Base-by-base conservation (phyloP, 2,797 vertebrate genomes). In the Crypturellus tataupa region DNA sequence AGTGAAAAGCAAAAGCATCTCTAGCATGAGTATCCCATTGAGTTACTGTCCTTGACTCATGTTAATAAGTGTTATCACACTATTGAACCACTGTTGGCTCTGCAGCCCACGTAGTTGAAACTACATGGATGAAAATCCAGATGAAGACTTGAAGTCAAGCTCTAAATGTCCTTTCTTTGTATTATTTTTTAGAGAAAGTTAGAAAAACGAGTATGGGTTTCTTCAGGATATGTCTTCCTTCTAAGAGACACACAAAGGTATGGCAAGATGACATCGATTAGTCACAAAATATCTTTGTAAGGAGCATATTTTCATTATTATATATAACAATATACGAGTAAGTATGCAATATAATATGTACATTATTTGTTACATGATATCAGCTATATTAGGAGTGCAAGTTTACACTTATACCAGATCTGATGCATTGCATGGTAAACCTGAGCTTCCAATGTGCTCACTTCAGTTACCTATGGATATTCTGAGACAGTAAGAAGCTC, bases 1-100 rank as follows among this genome's bases (percentile, higher is more conserved):
- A 73, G 64, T n/a, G 40, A 62, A 82, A 83, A 64, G 3, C 15
- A 76, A 40, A 86, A 3, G 0, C 68, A 21, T 71, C 44, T 79
- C 63, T 46, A 49, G 49, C n/a, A 12, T 33, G 47, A 46, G 40
- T 80, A 46, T 53, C 40, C 31, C 17, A n/a, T n/a, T 55, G 47
- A 82, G 58, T 33, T 64, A 23, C 47, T 5, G 4, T 58, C 56
- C 56, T 92, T 73, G 33, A 11, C 27, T 93, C 17, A 5, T 21
- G 9, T 29, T 80, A 83, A 49, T 77, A 90, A 80, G 29, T 82
- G 81, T 77, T 60, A 64, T 46, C 75, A 78, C 81, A 87, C 68
- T 8, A 3, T 39, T 89, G 64, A 29, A n/a, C n/a, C 51, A 47
- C 78, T 81, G 93, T 53, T 84, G 59, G 84, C n/a, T 12, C 10